Evolutionary conservation across 2,797 vertebrate genomes (phyloP).

Genomic region (Rhinogobio ventralis): DNA sequence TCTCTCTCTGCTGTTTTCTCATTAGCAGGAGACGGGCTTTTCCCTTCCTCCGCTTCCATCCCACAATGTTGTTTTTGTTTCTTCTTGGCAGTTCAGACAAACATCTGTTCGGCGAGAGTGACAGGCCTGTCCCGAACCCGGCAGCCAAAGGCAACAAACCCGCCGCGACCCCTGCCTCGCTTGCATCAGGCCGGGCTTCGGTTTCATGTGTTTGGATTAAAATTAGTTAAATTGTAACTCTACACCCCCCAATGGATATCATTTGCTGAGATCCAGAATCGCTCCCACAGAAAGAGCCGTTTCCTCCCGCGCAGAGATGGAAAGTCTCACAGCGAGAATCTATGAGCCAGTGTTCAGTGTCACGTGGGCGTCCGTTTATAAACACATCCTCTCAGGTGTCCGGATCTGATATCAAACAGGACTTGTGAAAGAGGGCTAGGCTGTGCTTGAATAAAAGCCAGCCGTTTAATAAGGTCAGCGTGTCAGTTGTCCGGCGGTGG

Average conservation of each 20-base stretch:
- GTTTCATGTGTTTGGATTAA: slow-evolving; percentile 99
- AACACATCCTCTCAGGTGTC: not conserved
- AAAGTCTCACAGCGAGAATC: slow-evolving; percentile 52
- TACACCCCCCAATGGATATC: slow-evolving; percentile 92
- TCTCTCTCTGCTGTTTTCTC: slow-evolving; percentile 72
- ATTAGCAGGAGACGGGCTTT: slow-evolving; percentile 82
- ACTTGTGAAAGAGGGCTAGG: not conserved
- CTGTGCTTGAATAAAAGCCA: not conserved
- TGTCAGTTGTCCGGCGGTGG: not conserved
- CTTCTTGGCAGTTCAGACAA: slow-evolving; percentile 97
- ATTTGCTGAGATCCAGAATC: slow-evolving; percentile 84
- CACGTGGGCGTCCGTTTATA: not conserved
- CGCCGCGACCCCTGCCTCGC: slow-evolving; percentile 87
- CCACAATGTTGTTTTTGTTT: slow-evolving; percentile 99
- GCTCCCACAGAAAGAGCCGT: slow-evolving; percentile 65
- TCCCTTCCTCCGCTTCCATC: slow-evolving; percentile 71
- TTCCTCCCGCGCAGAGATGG: slow-evolving; percentile 44
- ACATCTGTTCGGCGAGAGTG: slow-evolving; percentile 98
- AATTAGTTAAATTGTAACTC: slow-evolving; percentile 99
- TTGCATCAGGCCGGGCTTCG: slow-evolving; percentile 94
- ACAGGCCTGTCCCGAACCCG: slow-evolving; percentile 94
- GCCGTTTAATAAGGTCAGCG: not conserved
- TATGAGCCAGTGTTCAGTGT: not conserved
- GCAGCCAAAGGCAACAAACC: slow-evolving; percentile 96
- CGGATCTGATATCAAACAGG: not conserved